Base-by-base conservation (phyloP, 1,140 invertebrate species). In the Eufriesea mexicana region DNA sequence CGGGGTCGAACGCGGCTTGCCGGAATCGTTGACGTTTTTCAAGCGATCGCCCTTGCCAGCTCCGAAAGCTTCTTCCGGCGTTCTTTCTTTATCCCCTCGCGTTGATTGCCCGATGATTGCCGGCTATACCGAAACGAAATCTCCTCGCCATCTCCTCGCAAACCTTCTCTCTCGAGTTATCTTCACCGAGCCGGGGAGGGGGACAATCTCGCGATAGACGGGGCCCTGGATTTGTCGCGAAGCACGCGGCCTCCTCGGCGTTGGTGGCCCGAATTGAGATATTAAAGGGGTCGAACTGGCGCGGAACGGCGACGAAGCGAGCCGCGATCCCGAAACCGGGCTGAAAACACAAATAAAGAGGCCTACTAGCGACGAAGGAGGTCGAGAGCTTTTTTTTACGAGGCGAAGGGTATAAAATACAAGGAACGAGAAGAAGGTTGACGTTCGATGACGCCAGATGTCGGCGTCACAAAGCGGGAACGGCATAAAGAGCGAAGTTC, bases 401-500 rank as follows among this genome's bases (percentile, higher is more conserved):
- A 79, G 82, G 64, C 74, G 55, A 79, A 79, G 72, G 72, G 84
- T 70, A 70, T 79, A 78, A 78, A 74, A 73, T 78, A 79, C n/a
- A 75, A 79, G 71, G 71, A 83, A 84, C 67, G 76, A 87, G 83
- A 84, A 78, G 81, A 66, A 59, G 67, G 70, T 81, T 57, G 79
- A 79, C 81, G 78, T 80, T 85, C 74, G 76, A 87, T 79, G 79
- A 84, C 75, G 84, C 86, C 79, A 87, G 85, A 89, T 82, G 88
- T 89, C 89, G 89, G 88, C 88, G 85, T 89, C 86, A 90, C 89
- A 88, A 89, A 88, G 89, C 88, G 71, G 68, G 64, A 61, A 61
- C 49, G 54, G 64, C 76, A 77, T 86, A 82, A 86, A 86, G 85
- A 77, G 83, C 61, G 59, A 81, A 87, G 72, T 84, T 84, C 76